Percentiles rank a stretch among this genome's conserved stretches.
These are phyloP conservation scores for Drosophila borealis DNA, from an alignment of 2,888 invertebrate genomes.

Conservation along the genomic window DNA sequence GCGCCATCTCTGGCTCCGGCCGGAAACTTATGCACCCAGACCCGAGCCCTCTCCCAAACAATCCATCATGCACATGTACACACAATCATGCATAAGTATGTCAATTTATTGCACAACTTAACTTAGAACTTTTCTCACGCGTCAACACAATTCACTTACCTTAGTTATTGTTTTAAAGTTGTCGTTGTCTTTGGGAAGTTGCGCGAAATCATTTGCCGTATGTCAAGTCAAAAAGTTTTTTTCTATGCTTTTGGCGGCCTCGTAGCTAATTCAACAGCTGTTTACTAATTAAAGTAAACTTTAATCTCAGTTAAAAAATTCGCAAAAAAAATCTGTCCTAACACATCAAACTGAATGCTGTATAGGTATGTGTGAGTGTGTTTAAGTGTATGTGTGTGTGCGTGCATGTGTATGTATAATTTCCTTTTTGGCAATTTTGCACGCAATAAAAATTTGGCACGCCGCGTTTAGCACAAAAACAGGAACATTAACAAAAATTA, in stretches of 20 bases:
- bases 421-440: slow-evolving; percentile 61
- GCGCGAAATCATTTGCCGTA: slow-evolving; percentile 38
- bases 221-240: slow-evolving; percentile 27
- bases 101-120: slow-evolving; percentile 50
- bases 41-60: not conserved
- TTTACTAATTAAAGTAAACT: slow-evolving; percentile 40
- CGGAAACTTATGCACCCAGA: slow-evolving; percentile 10
- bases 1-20: slow-evolving; percentile 22
- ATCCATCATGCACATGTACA: slow-evolving; percentile 6
- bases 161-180: slow-evolving; percentile 46
- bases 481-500: slow-evolving; percentile 44
- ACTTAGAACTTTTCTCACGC: slow-evolving; percentile 40
- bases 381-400: slow-evolving; percentile 17
- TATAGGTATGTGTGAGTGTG: not conserved
- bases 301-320: slow-evolving; percentile 34
- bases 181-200: slow-evolving; percentile 17
- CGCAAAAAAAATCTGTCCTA: slow-evolving; percentile 30
- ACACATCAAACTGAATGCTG: slow-evolving; percentile 23
- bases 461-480: slow-evolving; percentile 50
- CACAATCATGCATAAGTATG: slow-evolving; percentile 18
- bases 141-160: slow-evolving; percentile 45
- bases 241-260: slow-evolving; percentile 48
- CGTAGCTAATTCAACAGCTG: slow-evolving; percentile 47
- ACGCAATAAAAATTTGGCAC: slow-evolving; percentile 50
- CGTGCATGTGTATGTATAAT: slow-evolving; percentile 24